These are phyloP conservation scores for Mimas tiliae DNA, from an alignment of 2,888 invertebrate species.

Conservation along the genomic window DNA sequence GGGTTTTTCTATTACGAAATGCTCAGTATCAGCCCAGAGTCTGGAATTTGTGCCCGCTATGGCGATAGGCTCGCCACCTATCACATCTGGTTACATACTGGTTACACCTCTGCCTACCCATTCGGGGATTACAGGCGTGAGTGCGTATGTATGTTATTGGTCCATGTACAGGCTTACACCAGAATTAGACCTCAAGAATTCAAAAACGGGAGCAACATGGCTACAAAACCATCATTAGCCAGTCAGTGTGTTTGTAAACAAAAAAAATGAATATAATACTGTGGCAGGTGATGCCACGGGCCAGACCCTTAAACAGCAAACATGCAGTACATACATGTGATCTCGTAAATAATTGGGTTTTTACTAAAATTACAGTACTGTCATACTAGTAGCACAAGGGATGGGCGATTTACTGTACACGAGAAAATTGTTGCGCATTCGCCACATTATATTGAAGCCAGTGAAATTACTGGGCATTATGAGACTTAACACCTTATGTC, in stretches of 20 bases:
- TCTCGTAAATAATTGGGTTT: conserved; percentile 23
- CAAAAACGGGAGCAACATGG: neutral
- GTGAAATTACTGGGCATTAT: no score
- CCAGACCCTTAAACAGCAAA: conserved; percentile 4
- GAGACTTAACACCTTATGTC: no score
- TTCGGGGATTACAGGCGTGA: no score
- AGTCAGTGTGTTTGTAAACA: conserved; percentile 9
- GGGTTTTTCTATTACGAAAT: no score
- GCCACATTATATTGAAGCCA: no score
- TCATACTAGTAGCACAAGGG: neutral
- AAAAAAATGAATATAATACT: neutral
- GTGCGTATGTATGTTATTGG: no score
- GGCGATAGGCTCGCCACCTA: no score
- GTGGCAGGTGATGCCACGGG: neutral
- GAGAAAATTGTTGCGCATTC: no score
- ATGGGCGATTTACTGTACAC: neutral
- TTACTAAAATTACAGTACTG: conserved; percentile 22
- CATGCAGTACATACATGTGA: conserved; percentile 20
- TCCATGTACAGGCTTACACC: neutral
- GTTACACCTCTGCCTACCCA: no score
- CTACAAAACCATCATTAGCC: neutral
- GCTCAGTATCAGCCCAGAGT: no score
- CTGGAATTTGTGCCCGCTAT: no score
- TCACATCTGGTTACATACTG: no score
- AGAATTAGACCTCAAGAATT: neutral